Base-by-base conservation (phyloP, 2,113 vertebrate species). In the Gobio gobio region DNA sequence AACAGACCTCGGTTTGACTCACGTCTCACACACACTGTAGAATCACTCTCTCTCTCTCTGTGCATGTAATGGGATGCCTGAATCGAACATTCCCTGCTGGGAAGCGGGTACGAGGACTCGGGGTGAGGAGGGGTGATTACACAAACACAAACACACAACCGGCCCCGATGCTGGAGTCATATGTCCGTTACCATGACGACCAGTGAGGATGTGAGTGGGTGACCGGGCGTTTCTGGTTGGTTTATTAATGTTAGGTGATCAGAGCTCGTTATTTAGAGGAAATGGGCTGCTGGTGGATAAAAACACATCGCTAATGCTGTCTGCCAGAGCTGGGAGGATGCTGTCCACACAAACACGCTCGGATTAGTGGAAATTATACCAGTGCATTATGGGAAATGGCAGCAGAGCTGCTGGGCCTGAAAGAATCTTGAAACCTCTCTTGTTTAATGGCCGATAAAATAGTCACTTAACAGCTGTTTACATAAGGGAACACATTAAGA, bases 171-270 rank as follows among this genome's bases (percentile, higher is more conserved):
- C 40, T 40, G 26, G 54, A 63, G 78, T 81, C 61, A 24, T 81
- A 49, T 81, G 45, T 49, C 61, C 24, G 45, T 66, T 66, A 64
- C 78, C n/a, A 64, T 80, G 40, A 47, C 59, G 43, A 80, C 40
- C 36, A 4, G 13, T 12, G 7, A 45, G 56, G 78, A 80, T 49
- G 40, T 45, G 78, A 80, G 78, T 78, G 54, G 33, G 20, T 59
- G 54, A 59, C 54, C 6, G 33, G 76, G 76, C 54, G 33, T 16
- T 12, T 68, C 40, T 81, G 78, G n/a, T 66, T 22, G 61, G 59
- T 33, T 49, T 68, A 81, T 81, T 66, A 81, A 81, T 68, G 78
- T 81, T 66, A 51, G 78, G 59, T 81, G 78, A 81, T 81, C 40
- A 47, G 29, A 29, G 58, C 59, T 64, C 7, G 24, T 64, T 66